A percentile compares a stretch with the other conserved stretches of the same genome.
Conservation (phyloP, 2,888 invertebrate species). For the Synergus itoensis region DNA sequence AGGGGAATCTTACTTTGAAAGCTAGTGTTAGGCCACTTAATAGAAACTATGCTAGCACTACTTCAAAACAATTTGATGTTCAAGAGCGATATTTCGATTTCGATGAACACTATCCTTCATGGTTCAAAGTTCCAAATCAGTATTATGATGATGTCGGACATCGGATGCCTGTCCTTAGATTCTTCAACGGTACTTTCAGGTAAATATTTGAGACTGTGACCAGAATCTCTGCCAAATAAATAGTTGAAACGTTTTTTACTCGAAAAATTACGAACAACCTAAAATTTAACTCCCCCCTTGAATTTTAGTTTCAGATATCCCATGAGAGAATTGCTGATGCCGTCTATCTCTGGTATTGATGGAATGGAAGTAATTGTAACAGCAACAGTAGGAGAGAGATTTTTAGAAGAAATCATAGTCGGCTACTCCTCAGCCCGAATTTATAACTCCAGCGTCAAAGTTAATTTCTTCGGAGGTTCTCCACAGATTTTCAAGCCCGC, state of each 20-base stretch:
- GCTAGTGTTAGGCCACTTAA: constrained; percentile 87
- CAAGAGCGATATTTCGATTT: constrained; percentile 88
- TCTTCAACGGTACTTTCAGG: constrained; percentile 90
- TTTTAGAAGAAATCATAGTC: constrained; percentile 90
- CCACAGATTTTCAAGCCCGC: constrained; percentile 97
- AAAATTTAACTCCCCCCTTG: neutral
- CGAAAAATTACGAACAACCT: neutral
- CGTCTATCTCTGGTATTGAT: constrained; percentile 82
- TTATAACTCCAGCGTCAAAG: constrained; percentile 90
- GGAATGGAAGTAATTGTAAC: constrained; percentile 91
- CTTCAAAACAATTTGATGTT: constrained; percentile 73
- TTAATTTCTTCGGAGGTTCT: constrained; percentile 92
- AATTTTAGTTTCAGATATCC: constrained; percentile 88
- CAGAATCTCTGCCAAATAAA: neutral
- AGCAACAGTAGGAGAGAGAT: constrained; percentile 92
- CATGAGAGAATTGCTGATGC: constrained; percentile 86
- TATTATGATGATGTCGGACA: constrained; percentile 78
- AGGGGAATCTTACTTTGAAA: constrained; percentile 92
- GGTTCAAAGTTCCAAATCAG: constrained; percentile 83
- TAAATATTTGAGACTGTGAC: constrained; percentile 9
- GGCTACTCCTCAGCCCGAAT: constrained; percentile 93
- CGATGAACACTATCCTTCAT: constrained; percentile 89
- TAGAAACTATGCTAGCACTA: constrained; percentile 51
- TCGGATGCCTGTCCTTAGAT: constrained; percentile 86
- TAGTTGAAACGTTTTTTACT: neutral